Base-by-base conservation (phyloP, 2,888 invertebrate genomes). In the Coelinius sp. region DNA sequence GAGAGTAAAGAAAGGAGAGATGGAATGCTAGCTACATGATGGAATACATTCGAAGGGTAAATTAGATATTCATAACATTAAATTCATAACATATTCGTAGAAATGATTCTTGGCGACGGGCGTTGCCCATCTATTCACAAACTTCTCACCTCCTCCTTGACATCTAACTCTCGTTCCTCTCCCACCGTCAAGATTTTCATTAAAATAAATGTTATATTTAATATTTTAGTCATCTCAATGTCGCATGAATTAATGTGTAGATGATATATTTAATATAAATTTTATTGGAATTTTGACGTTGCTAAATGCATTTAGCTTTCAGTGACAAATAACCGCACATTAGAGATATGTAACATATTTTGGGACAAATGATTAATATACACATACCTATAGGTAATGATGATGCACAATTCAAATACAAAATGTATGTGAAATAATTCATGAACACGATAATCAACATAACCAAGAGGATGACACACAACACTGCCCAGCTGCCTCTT, bases 251-350 rank as follows among this genome's bases (percentile, higher is more conserved):
- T 53, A 53, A 59, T 59, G 59, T 59, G 59, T 59, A 59, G 59
- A 53, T 53, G 22, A 22, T 56, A 24, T 2, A 31, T 27, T 56
- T 56, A 8, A 56, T 56, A 27, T 56, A 17, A 56, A 31, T 7
- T 56, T 56, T 31, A 56, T 59, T 20, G 59, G 59, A 31, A 59
- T 35, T 59, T 59, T 59, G 35, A 31, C 59, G 59, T 59, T 59
- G 59, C 59, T 59, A 59, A 59, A 59, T 20, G 49, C 66, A 59
- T 49, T 64, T 35, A 64, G 74, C 65, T 59, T 59, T 59, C 59
- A 59, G 59, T 31, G 31, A 31, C 59, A 59, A 65, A 59, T 35
- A 38, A 7, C 31, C 20, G 38, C 63, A 52, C 41, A 53, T 35
- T 53, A 69, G 49, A 70, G 56, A 66, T 53, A 52, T 59, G 25